Percentiles rank a stretch among this genome's conserved stretches.
Evolutionary conservation across 2,888 invertebrate genomes (phyloP).

Genomic region (Bellardia bayeri): DNA sequence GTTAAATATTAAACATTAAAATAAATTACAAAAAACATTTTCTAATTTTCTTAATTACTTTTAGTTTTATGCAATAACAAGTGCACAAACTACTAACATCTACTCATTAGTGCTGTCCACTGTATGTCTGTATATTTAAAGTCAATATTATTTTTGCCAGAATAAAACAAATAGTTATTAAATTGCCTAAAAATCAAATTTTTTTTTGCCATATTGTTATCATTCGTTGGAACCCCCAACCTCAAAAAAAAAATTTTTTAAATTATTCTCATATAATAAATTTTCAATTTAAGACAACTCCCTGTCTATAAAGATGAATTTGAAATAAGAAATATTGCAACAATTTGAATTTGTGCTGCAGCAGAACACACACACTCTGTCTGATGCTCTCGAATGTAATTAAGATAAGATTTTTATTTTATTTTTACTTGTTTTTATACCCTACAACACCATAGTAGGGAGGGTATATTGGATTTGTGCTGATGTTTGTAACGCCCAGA

Average conservation of each 20-base stretch:
- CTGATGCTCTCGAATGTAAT: slow-evolving; percentile 53
- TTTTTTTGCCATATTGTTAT: not conserved
- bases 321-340: slow-evolving; percentile 47
- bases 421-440: no score
- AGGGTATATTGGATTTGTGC: no score
- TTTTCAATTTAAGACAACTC: slow-evolving; percentile 43
- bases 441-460: no score
- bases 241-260: not conserved
- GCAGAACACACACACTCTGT: slow-evolving; percentile 4
- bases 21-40: no score
- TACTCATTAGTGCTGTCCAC: no score
- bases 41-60: no score
- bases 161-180: not conserved
- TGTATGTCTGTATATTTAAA: slow-evolving; percentile 11
- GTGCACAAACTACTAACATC: no score
- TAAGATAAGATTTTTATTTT: slow-evolving; percentile 46
- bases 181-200: slow-evolving; percentile 25
- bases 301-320: slow-evolving; percentile 42
- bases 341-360: slow-evolving; percentile 50
- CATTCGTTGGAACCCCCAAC: no score
- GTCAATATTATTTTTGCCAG: slow-evolving; percentile 52
- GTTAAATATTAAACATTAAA: no score
- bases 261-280: slow-evolving; percentile 11
- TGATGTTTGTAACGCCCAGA: no score
- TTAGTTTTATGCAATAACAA: no score